Evolutionary conservation across 2,797 vertebrate species (phyloP), one percentile per base, ranked within the genome.

Genomic region (Semaprochilodus insignis): DNA sequence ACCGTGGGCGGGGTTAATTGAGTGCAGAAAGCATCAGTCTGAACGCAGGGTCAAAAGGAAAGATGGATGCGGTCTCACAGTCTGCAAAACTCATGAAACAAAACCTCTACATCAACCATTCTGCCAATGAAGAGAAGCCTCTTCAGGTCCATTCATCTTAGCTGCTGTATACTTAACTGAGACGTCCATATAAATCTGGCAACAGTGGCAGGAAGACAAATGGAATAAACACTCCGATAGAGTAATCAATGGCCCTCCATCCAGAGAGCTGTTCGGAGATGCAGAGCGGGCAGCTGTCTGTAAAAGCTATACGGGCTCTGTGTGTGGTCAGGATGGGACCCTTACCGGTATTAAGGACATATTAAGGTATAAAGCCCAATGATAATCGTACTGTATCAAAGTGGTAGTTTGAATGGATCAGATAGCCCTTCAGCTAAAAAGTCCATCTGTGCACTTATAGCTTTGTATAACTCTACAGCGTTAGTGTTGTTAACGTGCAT

Each of bases 241-340:
- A 88, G 88, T 92, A 91, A 93, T 91, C 89, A 93, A 93, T 89
- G 91, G 87, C 78, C 83, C 88, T 91, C 86, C 88, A 91, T 92
- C 90, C 90, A 91, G 87, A 88, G 88, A 78, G 84, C 89, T 88
- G 89, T 91, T 93, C 86, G 87, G 89, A 90, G 92, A 91, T 90
- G 90, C 91, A 91, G 91, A 88, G 90, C 89, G 87, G 89, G 91
- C 90, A 91, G 92, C 88, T 91, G 91, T 90, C 88, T 86, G 52
- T 60, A 69, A 84, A 74, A 72, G 75, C 83, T 65, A n/a, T 80
- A 25, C 34, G 6, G 34, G 31, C 27, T 52, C 57, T 73, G 17
- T 81, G 57, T 69, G 74, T 31, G 65, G 70, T 71, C 59, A 59
- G 57, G 57, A 15, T 4, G 60, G 13, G 60, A 2, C 16, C 19